Conservation (phyloP, 1,140 invertebrate species). For the Teleopsis dalmanni region DNA sequence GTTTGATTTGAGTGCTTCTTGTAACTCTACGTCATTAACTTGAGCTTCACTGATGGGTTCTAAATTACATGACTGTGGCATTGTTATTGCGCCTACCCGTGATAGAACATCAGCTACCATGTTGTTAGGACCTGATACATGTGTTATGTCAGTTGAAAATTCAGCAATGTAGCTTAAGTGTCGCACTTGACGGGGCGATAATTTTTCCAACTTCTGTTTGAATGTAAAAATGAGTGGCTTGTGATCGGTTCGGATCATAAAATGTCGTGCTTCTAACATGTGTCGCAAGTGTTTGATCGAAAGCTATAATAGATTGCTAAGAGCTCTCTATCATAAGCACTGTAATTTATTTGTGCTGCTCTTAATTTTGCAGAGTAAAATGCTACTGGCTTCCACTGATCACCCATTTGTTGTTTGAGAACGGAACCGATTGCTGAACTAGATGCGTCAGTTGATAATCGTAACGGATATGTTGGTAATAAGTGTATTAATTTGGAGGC, state of each 20-base stretch:
- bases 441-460: slow-evolving; percentile 22
- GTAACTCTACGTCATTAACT: slow-evolving; percentile 1
- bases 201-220: slow-evolving; percentile 23
- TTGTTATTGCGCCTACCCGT: slow-evolving; percentile 23
- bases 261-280: slow-evolving; percentile 36
- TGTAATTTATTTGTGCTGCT: slow-evolving; percentile 9
- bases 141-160: slow-evolving; percentile 35
- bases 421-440: slow-evolving; percentile 21
- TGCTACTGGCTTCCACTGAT: no score
- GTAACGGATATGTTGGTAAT: slow-evolving; percentile 2
- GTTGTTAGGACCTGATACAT: slow-evolving; percentile 37
- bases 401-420: slow-evolving; percentile 17
- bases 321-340: slow-evolving; percentile 36
- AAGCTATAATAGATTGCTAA: slow-evolving; percentile 27
- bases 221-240: slow-evolving; percentile 39
- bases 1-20: background rate
- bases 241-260: slow-evolving; percentile 42
- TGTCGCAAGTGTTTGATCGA: slow-evolving; percentile 15
- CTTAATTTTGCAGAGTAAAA: slow-evolving; percentile 1
- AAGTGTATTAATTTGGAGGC: slow-evolving; percentile 17
- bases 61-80: no score
- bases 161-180: slow-evolving; percentile 41
- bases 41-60: slow-evolving; percentile 2
- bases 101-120: slow-evolving; percentile 33
- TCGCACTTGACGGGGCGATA: slow-evolving; percentile 20